These are phyloP conservation scores for Cyphotilapia sp. DNA, from an alignment of 2,113 vertebrate genomes.

Conservation along the genomic window DNA sequence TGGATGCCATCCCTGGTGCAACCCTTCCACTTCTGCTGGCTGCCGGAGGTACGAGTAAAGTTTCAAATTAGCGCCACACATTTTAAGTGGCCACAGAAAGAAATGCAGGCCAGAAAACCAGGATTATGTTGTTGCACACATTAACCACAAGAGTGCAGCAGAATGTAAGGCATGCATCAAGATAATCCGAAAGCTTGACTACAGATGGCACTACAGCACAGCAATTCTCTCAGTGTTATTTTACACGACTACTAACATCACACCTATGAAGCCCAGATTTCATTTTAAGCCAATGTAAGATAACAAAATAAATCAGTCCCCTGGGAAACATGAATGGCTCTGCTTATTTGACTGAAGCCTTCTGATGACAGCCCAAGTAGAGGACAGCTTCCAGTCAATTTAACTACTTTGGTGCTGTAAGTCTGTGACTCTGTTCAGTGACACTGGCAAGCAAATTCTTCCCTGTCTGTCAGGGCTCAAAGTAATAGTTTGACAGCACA, in stretches of 20 bases:
- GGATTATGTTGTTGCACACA: neutral
- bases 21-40: neutral
- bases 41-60: neutral
- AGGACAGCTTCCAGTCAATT: neutral
- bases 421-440: neutral
- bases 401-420: neutral
- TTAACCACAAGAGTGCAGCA: slow-evolving; percentile 51
- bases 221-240: neutral
- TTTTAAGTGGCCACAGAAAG: neutral
- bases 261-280: neutral
- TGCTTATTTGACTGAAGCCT: neutral
- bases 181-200: neutral
- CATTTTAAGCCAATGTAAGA: neutral
- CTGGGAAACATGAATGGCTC: neutral
- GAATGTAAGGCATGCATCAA: neutral
- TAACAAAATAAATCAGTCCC: neutral
- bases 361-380: neutral
- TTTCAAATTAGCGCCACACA: neutral
- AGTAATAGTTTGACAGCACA: neutral
- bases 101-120: neutral
- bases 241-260: neutral
- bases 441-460: neutral
- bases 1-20: neutral
- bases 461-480: neutral
- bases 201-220: neutral